phyloP scores from a whole-genome alignment of 2,113 vertebrate genomes.

The Zosterops japonicus region DNA sequence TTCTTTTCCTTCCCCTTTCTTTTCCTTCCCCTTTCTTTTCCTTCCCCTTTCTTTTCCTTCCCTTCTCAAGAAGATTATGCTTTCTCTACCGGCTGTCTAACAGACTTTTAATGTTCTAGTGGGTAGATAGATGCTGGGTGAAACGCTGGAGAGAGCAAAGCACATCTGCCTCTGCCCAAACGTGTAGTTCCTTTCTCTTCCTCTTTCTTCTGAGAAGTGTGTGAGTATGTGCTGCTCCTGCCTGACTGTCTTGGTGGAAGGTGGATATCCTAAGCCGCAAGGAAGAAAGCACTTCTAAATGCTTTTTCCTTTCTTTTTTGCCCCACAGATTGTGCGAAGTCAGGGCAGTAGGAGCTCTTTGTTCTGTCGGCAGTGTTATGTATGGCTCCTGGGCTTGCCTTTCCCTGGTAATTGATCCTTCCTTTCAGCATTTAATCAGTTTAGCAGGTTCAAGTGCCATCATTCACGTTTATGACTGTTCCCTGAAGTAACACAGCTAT shows the following conservation, averaged over 20 bases:
- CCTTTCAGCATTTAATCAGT: conserved; percentile 24
- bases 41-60: too few species aligned
- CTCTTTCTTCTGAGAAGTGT: background rate
- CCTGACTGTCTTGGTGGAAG: background rate
- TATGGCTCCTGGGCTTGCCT: background rate
- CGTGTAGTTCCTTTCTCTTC: background rate
- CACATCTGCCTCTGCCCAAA: background rate
- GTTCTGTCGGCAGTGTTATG: background rate
- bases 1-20: too few species aligned
- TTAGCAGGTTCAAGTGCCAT: background rate
- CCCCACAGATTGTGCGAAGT: too few species aligned
- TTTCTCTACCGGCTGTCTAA: background rate
- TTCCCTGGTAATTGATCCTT: background rate
- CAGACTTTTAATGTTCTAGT: background rate
- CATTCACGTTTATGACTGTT: background rate
- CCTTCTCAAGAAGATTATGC: background rate
- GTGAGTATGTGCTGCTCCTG: background rate
- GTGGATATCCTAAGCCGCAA: background rate
- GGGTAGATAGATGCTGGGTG: background rate
- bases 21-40: too few species aligned
- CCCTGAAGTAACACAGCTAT: background rate
- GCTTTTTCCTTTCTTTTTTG: background rate
- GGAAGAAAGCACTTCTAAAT: background rate
- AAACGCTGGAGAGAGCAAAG: background rate
- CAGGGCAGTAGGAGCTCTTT: background rate